Percentiles rank a stretch among this genome's conserved stretches.
Evolutionary conservation across 2,888 invertebrate genomes (phyloP).

Genomic region (Lepeophtheirus nordmannii): DNA sequence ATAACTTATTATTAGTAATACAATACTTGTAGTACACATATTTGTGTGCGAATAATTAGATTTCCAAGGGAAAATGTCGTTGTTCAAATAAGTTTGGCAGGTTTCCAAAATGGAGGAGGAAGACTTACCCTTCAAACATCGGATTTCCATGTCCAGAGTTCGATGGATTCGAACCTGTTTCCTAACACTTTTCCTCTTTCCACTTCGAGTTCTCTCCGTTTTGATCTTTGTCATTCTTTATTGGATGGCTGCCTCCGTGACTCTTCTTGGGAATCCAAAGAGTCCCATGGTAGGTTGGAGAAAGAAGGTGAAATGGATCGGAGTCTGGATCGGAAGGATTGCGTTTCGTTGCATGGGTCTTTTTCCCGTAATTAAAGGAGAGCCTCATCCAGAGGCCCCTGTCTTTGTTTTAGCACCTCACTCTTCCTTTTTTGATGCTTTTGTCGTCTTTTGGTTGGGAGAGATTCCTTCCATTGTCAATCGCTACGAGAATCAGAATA

Average conservation of each 20-base stretch:
- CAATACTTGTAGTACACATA: too few species aligned
- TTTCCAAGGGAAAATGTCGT: background rate
- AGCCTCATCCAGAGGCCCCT: conserved; percentile 61
- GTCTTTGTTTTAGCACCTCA: conserved; percentile 76
- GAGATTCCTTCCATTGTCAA: conserved; percentile 21
- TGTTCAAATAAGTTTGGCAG: background rate
- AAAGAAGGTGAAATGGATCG: background rate
- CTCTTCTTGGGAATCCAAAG: background rate
- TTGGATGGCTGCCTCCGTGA: conserved; percentile 8
- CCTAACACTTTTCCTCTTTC: background rate
- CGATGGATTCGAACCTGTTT: conserved; percentile 8
- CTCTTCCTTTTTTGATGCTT: conserved; percentile 75
- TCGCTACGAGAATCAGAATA: conserved; percentile 16
- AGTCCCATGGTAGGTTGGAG: conserved; percentile 5
- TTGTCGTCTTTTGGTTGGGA: conserved; percentile 48
- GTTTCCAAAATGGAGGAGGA: background rate
- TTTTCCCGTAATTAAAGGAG: conserved; percentile 57
- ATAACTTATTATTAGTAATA: too few species aligned
- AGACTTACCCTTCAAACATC: conserved; percentile 10
- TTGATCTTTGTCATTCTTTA: background rate
- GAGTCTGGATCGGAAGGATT: background rate
- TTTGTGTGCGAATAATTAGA: too few species aligned
- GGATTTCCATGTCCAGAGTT: conserved; percentile 1
- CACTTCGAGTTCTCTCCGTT: background rate
- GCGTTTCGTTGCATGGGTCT: conserved; percentile 43